Evolutionary conservation across 2,888 invertebrate genomes (phyloP).

Genomic region (Salticus scenicus): DNA sequence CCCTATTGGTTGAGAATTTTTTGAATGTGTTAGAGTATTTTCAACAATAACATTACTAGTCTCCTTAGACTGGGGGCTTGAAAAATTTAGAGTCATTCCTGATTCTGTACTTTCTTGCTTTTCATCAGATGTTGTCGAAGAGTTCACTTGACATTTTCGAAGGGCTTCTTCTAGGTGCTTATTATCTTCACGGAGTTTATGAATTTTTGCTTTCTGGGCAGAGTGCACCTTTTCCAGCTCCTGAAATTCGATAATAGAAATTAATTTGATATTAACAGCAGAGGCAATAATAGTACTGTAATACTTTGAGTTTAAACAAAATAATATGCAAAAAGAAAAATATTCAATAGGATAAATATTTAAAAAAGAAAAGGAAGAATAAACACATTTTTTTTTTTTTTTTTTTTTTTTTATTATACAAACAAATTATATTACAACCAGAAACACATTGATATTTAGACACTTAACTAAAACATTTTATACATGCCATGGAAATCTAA

Average conservation of each 20-base stretch:
- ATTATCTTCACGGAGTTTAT: slow-evolving; percentile 47
- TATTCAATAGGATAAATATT: too few species aligned
- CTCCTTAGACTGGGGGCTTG: slow-evolving; percentile 20
- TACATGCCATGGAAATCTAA: too few species aligned
- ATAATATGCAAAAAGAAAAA: too few species aligned
- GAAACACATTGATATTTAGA: too few species aligned
- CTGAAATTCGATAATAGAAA: slow-evolving; percentile 22
- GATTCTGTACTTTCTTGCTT: slow-evolving; percentile 40
- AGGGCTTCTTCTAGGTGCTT: slow-evolving; percentile 38
- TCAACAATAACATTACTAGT: slow-evolving; percentile 8
- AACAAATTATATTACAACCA: too few species aligned
- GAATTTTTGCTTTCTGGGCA: slow-evolving; percentile 46
- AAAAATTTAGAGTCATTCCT: slow-evolving; percentile 14
- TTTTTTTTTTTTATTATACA: too few species aligned
- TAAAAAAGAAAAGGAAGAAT: too few species aligned
- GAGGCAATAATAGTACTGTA: too few species aligned
- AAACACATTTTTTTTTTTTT: too few species aligned
- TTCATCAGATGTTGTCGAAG: slow-evolving; percentile 10
- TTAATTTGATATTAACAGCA: not conserved
- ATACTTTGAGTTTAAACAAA: too few species aligned
- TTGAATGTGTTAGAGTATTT: not conserved
- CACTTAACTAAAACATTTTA: too few species aligned
- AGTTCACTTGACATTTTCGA: not conserved
- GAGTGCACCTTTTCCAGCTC: slow-evolving; percentile 57
- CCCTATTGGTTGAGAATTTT: not conserved